Percentiles rank a stretch among this genome's conserved stretches.
These are phyloP conservation scores for Drosophila serrata DNA, from an alignment of 1,140 invertebrate genomes.

Conservation along the genomic window DNA sequence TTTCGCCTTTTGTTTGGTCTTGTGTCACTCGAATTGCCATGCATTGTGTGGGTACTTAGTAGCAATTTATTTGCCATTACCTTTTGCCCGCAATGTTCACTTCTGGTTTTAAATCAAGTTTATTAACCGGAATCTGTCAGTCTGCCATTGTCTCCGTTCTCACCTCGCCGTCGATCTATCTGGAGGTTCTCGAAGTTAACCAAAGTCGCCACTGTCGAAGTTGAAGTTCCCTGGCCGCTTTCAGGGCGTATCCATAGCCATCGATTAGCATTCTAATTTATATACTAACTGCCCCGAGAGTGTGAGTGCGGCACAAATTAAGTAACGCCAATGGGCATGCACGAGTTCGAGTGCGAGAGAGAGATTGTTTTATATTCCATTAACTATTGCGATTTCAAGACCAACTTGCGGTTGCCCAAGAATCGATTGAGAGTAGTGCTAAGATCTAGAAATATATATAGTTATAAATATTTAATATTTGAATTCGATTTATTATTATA, in stretches of 20 bases:
- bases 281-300: conserved; percentile 66
- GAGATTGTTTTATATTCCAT: conserved; percentile 27
- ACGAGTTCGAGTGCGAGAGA: conserved; percentile 48
- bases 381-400: conserved; percentile 45
- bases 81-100: conserved; percentile 56
- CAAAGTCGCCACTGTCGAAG: not conserved
- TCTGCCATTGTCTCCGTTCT: conserved; percentile 54
- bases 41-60: conserved; percentile 67
- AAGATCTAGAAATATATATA: not conserved
- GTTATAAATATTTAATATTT: not conserved
- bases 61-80: conserved; percentile 73
- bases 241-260: conserved; percentile 76
- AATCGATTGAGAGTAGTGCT: not conserved
- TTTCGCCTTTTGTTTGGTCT: conserved; percentile 43
- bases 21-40: conserved; percentile 43
- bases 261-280: conserved; percentile 83
- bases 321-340: conserved; percentile 71
- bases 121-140: conserved; percentile 78
- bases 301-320: conserved; percentile 64
- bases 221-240: conserved; percentile 41
- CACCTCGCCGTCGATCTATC: conserved; percentile 10
- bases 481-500: not conserved
- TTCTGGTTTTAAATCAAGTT: conserved; percentile 84
- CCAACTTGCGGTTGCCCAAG: conserved; percentile 35
- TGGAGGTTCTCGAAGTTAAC: conserved; percentile 7